Base-by-base conservation (phyloP, 2,888 invertebrate genomes). In the Caenorhabditis sinica region DNA sequence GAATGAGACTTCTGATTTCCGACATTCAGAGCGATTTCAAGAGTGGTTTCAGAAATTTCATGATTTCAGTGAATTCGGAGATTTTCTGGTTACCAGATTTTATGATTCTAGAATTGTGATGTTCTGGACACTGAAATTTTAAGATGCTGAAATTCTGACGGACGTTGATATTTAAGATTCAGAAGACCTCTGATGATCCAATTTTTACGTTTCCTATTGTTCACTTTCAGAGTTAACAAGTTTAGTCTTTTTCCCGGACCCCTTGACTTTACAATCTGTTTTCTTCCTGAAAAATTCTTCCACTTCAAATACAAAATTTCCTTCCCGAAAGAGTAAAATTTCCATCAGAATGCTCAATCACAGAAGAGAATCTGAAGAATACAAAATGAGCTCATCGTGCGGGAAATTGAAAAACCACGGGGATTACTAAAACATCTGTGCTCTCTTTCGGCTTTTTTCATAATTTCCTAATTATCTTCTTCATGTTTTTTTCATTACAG, bases 371-470 rank as follows among this genome's bases (percentile, higher is more conserved):
- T 40, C 40, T 40, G 13, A 8, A 20, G 49, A 49, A 49, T 49
- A 20, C 49, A 49, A n/a, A 49, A 49, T 49, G 49, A 49, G 49
- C 45, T 45, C 15, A n/a, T n/a, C n/a, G n/a, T 2, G 49, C 20
- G 49, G 49, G 49, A 45, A 45, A 45, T 9, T 15, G 17, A 17
- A 45, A 13, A 17, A 17, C 45, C 17, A 45, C 8, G 56, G 33
- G 56, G 69, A 56, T 53, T 58, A 71, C 58, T 72, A 72, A 72
- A 73, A 73, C 73, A 73, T 61, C 73, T 73, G 73, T 33, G 15
- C 15, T 15, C 20, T n/a, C 40, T 60, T 61, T 49, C 45, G 43
- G 36, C 63, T 23, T n/a, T 36, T 36, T 51, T 51, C 68, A 61
- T 69, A 61, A 45, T 30, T 20, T 49, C 25, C 20, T 56, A 56